Conservation (phyloP, 2,113 vertebrate species). For the Pipa parva region DNA sequence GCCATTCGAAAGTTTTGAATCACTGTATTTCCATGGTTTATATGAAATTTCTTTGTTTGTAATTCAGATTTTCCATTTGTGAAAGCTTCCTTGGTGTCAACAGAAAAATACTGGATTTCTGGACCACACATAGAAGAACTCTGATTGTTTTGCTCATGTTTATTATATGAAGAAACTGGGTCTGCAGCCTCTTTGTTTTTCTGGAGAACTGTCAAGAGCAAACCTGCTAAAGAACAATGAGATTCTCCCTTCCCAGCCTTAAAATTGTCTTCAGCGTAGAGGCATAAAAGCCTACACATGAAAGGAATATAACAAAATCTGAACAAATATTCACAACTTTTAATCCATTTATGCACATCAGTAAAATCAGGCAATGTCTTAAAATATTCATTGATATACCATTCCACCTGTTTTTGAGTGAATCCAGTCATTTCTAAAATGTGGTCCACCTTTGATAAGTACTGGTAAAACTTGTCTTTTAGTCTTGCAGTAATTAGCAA, state of each 20-base stretch:
- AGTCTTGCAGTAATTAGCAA: slow-evolving; percentile 75
- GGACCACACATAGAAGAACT: slow-evolving; percentile 44
- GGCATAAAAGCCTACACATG: slow-evolving; percentile 74
- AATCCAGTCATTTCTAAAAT: slow-evolving; percentile 77
- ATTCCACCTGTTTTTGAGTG: slow-evolving; percentile 61
- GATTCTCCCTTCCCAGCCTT: slow-evolving; percentile 46
- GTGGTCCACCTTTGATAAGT: slow-evolving; percentile 69
- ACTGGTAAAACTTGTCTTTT: slow-evolving; percentile 67
- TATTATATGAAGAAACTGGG: slow-evolving; percentile 32
- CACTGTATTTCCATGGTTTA: slow-evolving; percentile 32
- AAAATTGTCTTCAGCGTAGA: slow-evolving; percentile 56
- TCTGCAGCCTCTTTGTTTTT: slow-evolving; percentile 39
- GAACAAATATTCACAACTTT: slow-evolving; percentile 58
- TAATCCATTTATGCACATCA: slow-evolving; percentile 56
- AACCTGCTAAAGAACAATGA: slow-evolving; percentile 74
- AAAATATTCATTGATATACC: slow-evolving; percentile 70
- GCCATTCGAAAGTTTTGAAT: slow-evolving; percentile 80
- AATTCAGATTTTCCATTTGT: slow-evolving; percentile 12
- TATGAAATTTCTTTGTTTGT: neutral
- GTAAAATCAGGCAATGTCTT: slow-evolving; percentile 35
- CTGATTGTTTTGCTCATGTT: too few species aligned
- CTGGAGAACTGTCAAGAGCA: slow-evolving; percentile 64
- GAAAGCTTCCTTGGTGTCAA: slow-evolving; percentile 23
- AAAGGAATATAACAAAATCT: slow-evolving; percentile 75
- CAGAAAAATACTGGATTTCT: slow-evolving; percentile 30